Evolutionary conservation across 2,888 invertebrate species (phyloP), one percentile per base, ranked within the genome.

Genomic region (Patella ulyssiponensis): DNA sequence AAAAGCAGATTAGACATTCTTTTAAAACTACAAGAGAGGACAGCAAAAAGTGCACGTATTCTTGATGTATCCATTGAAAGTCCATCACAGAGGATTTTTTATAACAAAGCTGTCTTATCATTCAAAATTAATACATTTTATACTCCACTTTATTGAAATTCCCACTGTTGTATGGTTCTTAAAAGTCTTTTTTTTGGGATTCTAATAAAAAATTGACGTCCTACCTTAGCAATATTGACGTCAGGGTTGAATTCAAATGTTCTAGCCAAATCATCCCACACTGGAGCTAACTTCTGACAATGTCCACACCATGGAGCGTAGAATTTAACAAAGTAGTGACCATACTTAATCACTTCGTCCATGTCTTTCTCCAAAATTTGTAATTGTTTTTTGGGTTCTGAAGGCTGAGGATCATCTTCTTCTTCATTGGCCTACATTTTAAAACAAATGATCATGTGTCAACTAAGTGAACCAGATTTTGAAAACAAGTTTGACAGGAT

Each of bases 261-360:
- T 71, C 94, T 93, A 0, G 96, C 97, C 72, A 98, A 92, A 75
- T 95, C 94, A 56, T 96, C 95, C 97, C 97, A 98, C 0, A 94
- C 94, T 14, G 96, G 96, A 0, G 96, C 96, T 86, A 97, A 92
- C 90, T 94, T 94, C 94, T 96, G 92, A 86, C 97, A 97, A 87
- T 96, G 95, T 77, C 95, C 93, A 91, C 97, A 97, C 97, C 97
- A 97, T 0, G 97, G 97, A 0, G 96, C 96, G 92, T 95, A 98
- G 91, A 97, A 97, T 93, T 97, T 96, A 5, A 98, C 93, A 90
- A 98, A 97, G 91, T 96, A 95, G 86, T 95, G 94, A 72, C 97
- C 97, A 71, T 75, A 94, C 82, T 95, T 93, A 64, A 96, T 93
- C 76, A 94, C 94, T 54, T 94, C 93, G 69, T 95, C 94, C 88